Base-by-base conservation (phyloP, 2,888 invertebrate species). In the Spisula subtruncata region DNA sequence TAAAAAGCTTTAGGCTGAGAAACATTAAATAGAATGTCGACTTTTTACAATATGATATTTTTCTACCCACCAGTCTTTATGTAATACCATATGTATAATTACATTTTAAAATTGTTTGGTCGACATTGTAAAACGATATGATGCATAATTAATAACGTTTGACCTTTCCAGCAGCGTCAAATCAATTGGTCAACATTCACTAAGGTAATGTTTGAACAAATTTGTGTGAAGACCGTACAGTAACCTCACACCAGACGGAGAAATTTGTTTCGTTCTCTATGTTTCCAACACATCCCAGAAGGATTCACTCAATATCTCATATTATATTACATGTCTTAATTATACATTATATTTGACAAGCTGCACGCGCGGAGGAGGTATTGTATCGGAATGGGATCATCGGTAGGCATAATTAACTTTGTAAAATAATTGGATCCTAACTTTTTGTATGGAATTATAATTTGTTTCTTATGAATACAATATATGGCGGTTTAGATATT, bases 381-480 rank as follows among this genome's bases (percentile, higher is more conserved):
- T 56, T 18, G 56, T 56, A 56, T 56, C 56, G 56, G 20, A 56
- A 56, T 56, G 20, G 18, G 56, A 56, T 56, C 56, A n/a, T n/a
- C 18, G 60, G 5, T n/a, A 5, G 60, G 25, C 60, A 66, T 66
- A 66, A 66, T 66, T 66, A 66, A 66, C 60, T 66, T 66, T 66
- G 60, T 66, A 66, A 66, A 66, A 66, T 66, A 66, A 66, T 66
- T 66, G 60, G 60, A 66, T 66, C 60, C 10, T 10, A 66, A 12
- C 20, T 25, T 66, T 66, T 66, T 25, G 60, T n/a, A 66, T 25
- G 6, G 60, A 66, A 66, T 66, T 66, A 66, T 66, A 66, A 66
- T 66, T 66, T 66, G 60, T 25, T 66, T 66, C 60, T 66, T 66
- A 66, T n/a, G 60, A 66, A 66, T 66, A 8, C 25, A 66, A 66